Base-by-base conservation (phyloP, 2,888 invertebrate species). In the Nebria brevicollis region DNA sequence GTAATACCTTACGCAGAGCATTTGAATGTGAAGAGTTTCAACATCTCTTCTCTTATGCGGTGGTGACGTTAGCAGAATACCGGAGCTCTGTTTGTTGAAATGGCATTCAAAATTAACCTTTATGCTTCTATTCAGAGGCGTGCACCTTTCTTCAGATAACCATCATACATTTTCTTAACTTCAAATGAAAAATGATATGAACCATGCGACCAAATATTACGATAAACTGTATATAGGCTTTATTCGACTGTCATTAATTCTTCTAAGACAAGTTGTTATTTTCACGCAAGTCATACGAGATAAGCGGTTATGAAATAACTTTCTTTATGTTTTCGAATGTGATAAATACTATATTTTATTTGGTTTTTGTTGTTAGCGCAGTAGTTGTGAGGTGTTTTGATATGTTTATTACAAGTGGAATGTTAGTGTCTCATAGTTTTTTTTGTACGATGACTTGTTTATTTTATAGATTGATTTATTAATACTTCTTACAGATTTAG, bases 1-100 rank as follows among this genome's bases (percentile, higher is more conserved):
- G 54, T 54, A 54, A 54, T 54, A 54, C 54, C 54, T 54, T 54
- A 54, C 54, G 54, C 54, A 54, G 54, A 54, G 54, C 54, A 54
- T 54, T 54, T 54, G 54, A 54, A 54, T 54, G 54, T 54, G 54
- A 54, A 54, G 54, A 54, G 54, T 54, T 54, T 8, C 54, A 54
- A 54, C 54, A 54, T 54, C 54, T 54, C 54, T 54, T 54, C 4
- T 54, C 54, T 54, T 54, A 54, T 54, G 54, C 54, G 8, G 54
- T 54, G 54, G 54, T 54, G 54, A 54, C 54, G 54, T 54, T 54
- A 7, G 54, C 54, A 54, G 54, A 54, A 54, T 54, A 54, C 54
- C 54, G 54, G 54, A 54, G 54, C 13, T 54, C 11, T 54, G 54
- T 54, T 54, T 54, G 54, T 54, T 54, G 54, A 54, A 54, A 54